These are phyloP conservation scores for Strongylocentrotus purpuratus DNA, from an alignment of 35 echinoderm and acorn worm genomes.

Conservation along the genomic window DNA sequence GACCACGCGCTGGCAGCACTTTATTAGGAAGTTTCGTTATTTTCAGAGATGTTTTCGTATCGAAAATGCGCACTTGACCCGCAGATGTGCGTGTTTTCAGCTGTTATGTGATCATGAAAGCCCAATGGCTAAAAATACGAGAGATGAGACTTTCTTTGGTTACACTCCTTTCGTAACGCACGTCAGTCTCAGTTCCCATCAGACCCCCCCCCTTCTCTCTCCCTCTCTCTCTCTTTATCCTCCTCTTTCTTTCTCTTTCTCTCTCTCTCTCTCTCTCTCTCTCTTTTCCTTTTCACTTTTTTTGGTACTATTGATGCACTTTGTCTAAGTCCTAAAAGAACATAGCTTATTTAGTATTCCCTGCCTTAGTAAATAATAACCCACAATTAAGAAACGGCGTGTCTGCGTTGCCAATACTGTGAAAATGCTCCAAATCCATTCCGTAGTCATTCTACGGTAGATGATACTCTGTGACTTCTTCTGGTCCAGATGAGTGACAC, in stretches of 20 bases:
- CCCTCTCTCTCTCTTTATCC: not conserved
- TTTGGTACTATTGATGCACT: not conserved
- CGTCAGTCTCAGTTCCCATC: not conserved
- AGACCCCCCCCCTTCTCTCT: not conserved
- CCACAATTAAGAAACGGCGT: not conserved
- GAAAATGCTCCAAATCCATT: not conserved
- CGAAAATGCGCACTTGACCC: not conserved
- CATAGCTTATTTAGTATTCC: not conserved
- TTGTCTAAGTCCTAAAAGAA: not conserved
- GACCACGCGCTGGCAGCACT: not conserved
- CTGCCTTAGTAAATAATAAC: not conserved
- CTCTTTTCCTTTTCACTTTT: not conserved
- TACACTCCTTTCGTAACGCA: not conserved
- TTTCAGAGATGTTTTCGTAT: slow-evolving; percentile 12
- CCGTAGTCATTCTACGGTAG: no score
- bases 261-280: not conserved
- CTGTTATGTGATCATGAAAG: slow-evolving; percentile 10
- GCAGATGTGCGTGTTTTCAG: slow-evolving; percentile 8
- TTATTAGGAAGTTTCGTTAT: slow-evolving; percentile 19
- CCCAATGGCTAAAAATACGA: slow-evolving; percentile 10
- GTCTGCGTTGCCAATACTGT: not conserved
- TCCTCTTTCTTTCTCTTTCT: not conserved
- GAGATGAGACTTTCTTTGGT: slow-evolving; percentile 16
- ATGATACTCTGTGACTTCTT: no score
- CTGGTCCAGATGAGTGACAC: no score